A percentile compares a stretch with the other conserved stretches of the same genome.
These are phyloP conservation scores for Gallirallus australis DNA, from an alignment of 2,797 vertebrate genomes.

Conservation along the genomic window DNA sequence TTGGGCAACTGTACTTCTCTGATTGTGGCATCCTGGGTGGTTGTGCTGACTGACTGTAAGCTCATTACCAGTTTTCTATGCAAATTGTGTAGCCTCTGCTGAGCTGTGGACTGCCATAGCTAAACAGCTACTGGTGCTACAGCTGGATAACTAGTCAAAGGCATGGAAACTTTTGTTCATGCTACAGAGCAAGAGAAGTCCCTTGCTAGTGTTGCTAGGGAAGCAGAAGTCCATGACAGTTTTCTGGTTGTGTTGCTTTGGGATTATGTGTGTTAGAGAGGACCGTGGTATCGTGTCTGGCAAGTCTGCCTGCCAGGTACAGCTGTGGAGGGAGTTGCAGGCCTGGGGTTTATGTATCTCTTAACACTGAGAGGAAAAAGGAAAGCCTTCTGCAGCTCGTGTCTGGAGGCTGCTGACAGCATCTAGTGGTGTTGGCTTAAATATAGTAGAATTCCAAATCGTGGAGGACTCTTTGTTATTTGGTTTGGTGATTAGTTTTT, in stretches of 20 bases:
- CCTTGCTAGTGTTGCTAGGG: not conserved
- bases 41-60: not conserved
- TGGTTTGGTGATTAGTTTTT: no score
- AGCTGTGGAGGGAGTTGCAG: not conserved
- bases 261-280: not conserved
- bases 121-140: not conserved
- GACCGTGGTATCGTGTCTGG: not conserved
- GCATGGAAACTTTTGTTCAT: fast-evolving
- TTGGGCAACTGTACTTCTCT: not conserved
- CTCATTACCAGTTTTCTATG: not conserved
- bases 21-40: not conserved
- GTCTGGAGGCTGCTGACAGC: not conserved
- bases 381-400: not conserved
- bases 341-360: not conserved
- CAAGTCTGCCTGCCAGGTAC: not conserved
- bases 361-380: not conserved
- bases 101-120: not conserved
- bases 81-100: not conserved
- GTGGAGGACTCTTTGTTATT: not conserved
- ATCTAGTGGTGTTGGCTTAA: not conserved
- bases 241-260: not conserved
- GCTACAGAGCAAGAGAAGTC: not conserved
- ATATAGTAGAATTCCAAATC: not conserved
- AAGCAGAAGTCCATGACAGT: not conserved
- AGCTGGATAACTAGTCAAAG: not conserved